phyloP scores from a whole-genome alignment of 2,888 invertebrate species.

The Yponomeuta plumbellus region DNA sequence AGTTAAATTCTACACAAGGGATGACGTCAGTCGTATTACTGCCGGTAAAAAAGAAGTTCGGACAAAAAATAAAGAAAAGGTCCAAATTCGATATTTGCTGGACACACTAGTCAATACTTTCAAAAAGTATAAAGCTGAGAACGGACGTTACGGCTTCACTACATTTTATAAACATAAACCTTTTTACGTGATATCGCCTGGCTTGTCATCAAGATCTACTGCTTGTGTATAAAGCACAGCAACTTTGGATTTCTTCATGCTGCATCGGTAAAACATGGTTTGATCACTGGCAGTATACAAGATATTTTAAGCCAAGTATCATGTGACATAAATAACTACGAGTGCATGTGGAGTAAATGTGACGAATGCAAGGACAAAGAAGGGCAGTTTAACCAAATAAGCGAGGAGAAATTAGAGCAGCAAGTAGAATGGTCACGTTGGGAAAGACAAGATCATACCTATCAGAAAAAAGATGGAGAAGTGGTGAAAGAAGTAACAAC shows the following conservation, averaged over 20 bases:
- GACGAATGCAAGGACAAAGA: too few relatives aligned
- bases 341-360: too few relatives aligned
- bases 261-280: background rate
- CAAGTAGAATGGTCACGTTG: too few relatives aligned
- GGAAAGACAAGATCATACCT: constrained; percentile 12
- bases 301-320: too few relatives aligned
- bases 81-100: background rate
- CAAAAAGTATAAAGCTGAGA: background rate
- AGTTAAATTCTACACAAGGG: background rate
- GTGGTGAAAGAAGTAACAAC: background rate
- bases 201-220: constrained; percentile 21
- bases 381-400: too few relatives aligned
- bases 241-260: constrained; percentile 16
- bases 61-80: background rate
- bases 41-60: background rate
- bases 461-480: constrained; percentile 5
- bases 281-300: too few relatives aligned
- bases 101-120: background rate
- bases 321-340: too few relatives aligned
- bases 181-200: constrained; percentile 23
- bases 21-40: background rate
- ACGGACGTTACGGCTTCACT: background rate
- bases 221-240: constrained; percentile 22
- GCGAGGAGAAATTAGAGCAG: too few relatives aligned
- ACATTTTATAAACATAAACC: constrained; percentile 26